Conservation (phyloP, 2,113 vertebrate genomes). For the Aegithalos caudatus region DNA sequence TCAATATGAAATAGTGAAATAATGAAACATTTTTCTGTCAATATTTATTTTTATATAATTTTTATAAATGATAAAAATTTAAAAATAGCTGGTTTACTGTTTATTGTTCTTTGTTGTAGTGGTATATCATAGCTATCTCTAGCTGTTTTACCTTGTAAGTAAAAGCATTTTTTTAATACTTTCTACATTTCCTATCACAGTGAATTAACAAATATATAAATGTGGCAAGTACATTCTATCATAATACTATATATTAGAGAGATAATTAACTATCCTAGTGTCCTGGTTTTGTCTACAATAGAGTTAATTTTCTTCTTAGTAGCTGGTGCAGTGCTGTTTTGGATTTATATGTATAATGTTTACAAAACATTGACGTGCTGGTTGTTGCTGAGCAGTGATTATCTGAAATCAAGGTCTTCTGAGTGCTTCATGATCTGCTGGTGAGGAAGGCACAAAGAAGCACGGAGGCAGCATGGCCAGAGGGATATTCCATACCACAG, state of each 20-base stretch:
- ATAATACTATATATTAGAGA: neutral
- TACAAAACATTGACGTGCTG: neutral
- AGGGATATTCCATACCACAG: neutral
- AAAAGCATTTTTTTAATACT: neutral
- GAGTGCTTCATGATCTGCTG: fast-evolving
- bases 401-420: neutral
- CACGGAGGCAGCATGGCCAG: fast-evolving
- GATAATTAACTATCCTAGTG: neutral
- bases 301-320: neutral
- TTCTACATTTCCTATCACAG: neutral
- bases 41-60: neutral
- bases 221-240: neutral
- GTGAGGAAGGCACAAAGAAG: neutral
- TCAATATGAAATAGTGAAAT: neutral
- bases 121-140: neutral
- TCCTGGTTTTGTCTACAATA: neutral
- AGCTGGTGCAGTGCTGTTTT: neutral
- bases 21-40: neutral
- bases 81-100: neutral
- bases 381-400: neutral
- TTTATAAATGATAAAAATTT: neutral
- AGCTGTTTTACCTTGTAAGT: neutral
- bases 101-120: neutral
- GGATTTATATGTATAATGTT: neutral
- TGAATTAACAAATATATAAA: neutral